Base-by-base conservation (phyloP, 1,140 invertebrate genomes). In the Araneus ventricosus region DNA sequence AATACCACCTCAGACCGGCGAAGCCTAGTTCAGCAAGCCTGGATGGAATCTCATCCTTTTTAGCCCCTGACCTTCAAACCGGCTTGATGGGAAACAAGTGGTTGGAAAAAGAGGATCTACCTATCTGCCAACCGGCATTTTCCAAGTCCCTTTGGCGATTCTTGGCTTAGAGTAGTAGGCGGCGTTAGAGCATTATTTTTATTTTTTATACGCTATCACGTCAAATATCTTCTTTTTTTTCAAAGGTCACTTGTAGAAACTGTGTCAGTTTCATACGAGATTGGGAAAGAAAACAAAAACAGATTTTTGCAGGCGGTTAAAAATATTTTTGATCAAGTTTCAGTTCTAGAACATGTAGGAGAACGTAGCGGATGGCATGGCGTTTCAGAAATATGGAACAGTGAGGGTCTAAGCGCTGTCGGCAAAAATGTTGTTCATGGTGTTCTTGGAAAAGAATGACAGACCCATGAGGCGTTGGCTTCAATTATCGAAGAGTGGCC, bases 1-100 rank as follows among this genome's bases (percentile, higher is more conserved):
- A 84, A 87, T 61, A 87, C 30, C 22, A 61, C 34, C 85, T 22
- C 63, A 88, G 67, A 75, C 67, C 10, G 27, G 27, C 34, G 67
- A 88, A 63, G 86, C 86, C 86, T 88, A 67, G 27, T 88, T 82
- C 34, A 85, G 80, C 86, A 75, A 82, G 59, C 70, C 67, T 85
- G 30, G 88, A 52, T 6, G 5, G 41, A 82, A n/a, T 59, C n/a
- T 61, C 75, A 39, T 52, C n/a, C 88, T 89, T 41, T 75, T 92
- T 70, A 86, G 80, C 61, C 82, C 82, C 34, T 92, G 90, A 92
- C 90, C 90, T 92, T 92, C 90, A 92, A 92, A 92, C 90, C 90
- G 90, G 90, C 90, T 92, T 59, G 90, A 82, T 34, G 80, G 45
- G 61, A 86, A 86, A 90, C 30, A 52, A 59, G 61, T 30, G 79